Base-by-base conservation (phyloP, 1,140 invertebrate species). In the Oryzaephilus surinamensis region DNA sequence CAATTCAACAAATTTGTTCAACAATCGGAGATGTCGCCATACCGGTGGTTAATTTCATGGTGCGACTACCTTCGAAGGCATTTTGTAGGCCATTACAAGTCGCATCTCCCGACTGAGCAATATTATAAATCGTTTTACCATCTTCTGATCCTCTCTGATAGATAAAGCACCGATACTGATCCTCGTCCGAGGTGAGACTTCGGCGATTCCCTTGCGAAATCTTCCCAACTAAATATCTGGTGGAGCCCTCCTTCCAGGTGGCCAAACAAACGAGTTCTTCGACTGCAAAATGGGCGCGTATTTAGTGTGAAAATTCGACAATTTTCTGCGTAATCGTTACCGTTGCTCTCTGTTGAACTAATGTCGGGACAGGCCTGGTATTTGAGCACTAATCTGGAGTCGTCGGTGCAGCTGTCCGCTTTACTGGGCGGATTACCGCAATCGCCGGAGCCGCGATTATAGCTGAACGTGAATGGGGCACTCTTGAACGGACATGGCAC, bases 351-450 rank as follows among this genome's bases (percentile, higher is more conserved):
- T 0, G 81, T 79, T 6, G 76, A 76, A 24, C 69, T 63, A 1
- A 88, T 75, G 58, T 89, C 84, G n/a, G 83, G 77, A 61, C 86
- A 91, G 0, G 85, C 85, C 57, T 88, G 83, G 57, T 85, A 91
- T 47, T 81, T 76, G 24, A 90, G 68, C 21, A 88, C 67, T 10
- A 89, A 63, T 32, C 80, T 67, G 1, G 78, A 84, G 46, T 86
- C 77, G 51, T 89, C 82, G 1, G 82, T 88, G 57, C 85, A 91
- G 38, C 81, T 77, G 55, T 89, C 84, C 8, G 84, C 80, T 21
- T 74, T 77, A 10, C 84, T 87, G 11, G 73, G 69, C 1, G 86
- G 85, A 51, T 72, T 72, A 43, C 65, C 72, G 62, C 86, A 90
- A 45, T 86, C 77, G 1, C 77, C 79, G 14, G 79, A 73, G 3